Base-by-base conservation (phyloP, 1,140 invertebrate species). In the Globodera rostochiensis region DNA sequence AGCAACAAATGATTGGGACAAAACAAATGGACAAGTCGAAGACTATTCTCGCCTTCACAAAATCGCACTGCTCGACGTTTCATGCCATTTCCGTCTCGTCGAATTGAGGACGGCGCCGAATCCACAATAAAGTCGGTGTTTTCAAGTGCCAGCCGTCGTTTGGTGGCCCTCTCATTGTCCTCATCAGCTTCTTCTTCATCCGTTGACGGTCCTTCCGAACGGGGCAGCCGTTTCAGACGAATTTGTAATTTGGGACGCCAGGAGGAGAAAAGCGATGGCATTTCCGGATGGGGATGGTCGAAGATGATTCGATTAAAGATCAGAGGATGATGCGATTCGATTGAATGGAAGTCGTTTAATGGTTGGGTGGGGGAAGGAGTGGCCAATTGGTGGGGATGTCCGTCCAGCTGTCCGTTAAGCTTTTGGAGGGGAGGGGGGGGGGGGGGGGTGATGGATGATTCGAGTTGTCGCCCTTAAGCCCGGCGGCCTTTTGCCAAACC, bases 171-270 rank as follows among this genome's bases (percentile, higher is more conserved):
- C 15, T 60, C 57, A 60, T 60, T 25, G n/a, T 60, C 15, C 46
- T 69, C 66, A 15, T 45, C 76, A 6, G 53, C 76, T 70, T 50
- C 64, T 66, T 80, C 79, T 46, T 80, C 79, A 46, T 80, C 79
- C n/a, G 79, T 74, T 25, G 79, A 80, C 11, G 67, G 47, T 4
- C 70, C 76, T 13, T 78, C 76, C 64, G 66, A 66, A 25, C 76
- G 70, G 36, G 78, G 73, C 46, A 81, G 66, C 45, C 73, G 66
- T 60, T 82, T 81, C 4, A 81, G 80, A 13, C 73, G 73, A 64
- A 83, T 73, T 82, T 84, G 82, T 15, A 83, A 49, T 84, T 83
- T 83, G 25, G 82, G 83, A 70, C 83, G 80, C 80, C 83, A 83
- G 25, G 76, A 46, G n/a, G 80, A 80, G 74, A 83, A 84, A 25